Evolutionary conservation across 2,888 invertebrate genomes (phyloP).

Genomic region (Rotaria sp.): DNA sequence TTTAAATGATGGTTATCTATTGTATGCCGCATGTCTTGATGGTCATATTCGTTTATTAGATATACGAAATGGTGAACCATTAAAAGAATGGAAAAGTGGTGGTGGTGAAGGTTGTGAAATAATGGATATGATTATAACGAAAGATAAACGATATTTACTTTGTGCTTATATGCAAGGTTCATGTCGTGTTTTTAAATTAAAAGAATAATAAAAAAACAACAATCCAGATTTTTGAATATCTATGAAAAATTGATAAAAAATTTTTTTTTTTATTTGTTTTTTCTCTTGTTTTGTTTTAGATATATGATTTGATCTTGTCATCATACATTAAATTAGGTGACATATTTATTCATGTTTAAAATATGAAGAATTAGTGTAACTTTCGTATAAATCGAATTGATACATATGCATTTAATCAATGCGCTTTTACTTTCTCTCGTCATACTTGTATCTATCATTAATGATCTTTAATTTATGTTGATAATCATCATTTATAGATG

Average conservation of each 20-base stretch:
- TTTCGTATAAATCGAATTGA: not conserved
- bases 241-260: no score
- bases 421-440: not conserved
- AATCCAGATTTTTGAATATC: not conserved
- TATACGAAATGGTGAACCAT: constrained; percentile 4
- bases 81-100: constrained; percentile 30
- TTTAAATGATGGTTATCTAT: not conserved
- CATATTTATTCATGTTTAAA: not conserved
- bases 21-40: constrained; percentile 9
- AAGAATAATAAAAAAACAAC: not conserved
- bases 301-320: not conserved
- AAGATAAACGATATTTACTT: constrained; percentile 21
- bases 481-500: not conserved
- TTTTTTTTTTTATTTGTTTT: not conserved
- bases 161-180: constrained; percentile 2
- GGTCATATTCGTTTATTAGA: constrained; percentile 17
- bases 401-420: not conserved
- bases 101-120: constrained; percentile 15
- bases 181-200: constrained; percentile 1
- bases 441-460: not conserved
- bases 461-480: not conserved
- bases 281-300: not conserved
- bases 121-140: constrained; percentile 3
- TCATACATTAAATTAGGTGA: not conserved
- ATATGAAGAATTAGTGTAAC: not conserved